A percentile compares a stretch with the other conserved stretches of the same genome.
These are phyloP conservation scores for Macroglossus sobrinus DNA, from an alignment of 2,113 vertebrate genomes.

Conservation along the genomic window DNA sequence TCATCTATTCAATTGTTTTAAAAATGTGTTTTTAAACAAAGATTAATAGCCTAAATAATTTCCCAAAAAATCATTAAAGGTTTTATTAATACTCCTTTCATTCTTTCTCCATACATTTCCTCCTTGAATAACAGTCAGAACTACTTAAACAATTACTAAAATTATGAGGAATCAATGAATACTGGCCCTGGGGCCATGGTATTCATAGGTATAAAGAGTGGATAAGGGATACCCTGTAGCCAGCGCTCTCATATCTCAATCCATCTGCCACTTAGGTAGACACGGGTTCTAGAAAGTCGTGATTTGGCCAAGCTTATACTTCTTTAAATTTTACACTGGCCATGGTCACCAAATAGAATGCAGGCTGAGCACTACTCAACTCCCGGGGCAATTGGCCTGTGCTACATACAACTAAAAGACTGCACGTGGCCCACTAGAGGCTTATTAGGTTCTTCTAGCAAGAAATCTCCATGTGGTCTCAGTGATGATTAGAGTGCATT, in stretches of 20 bases:
- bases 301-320: background rate
- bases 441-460: background rate
- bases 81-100: background rate
- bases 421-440: background rate
- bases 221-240: background rate
- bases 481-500: background rate
- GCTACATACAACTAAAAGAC: rapidly evolving
- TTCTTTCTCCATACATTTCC: background rate
- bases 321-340: background rate
- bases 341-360: rapidly evolving
- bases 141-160: background rate
- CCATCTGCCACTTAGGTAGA: background rate
- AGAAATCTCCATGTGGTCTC: background rate
- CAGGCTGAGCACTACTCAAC: rapidly evolving
- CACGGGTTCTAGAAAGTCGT: no score
- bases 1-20: background rate
- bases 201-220: background rate
- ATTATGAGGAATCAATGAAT: background rate
- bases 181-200: background rate
- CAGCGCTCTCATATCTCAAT: background rate
- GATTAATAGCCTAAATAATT: background rate
- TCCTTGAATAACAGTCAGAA: background rate
- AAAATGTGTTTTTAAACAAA: background rate
- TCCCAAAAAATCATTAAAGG: background rate
- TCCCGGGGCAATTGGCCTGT: rapidly evolving